Percentiles rank a stretch among this genome's conserved stretches.
phyloP scores from a whole-genome alignment of 2,888 invertebrate genomes.

The Automeris io region DNA sequence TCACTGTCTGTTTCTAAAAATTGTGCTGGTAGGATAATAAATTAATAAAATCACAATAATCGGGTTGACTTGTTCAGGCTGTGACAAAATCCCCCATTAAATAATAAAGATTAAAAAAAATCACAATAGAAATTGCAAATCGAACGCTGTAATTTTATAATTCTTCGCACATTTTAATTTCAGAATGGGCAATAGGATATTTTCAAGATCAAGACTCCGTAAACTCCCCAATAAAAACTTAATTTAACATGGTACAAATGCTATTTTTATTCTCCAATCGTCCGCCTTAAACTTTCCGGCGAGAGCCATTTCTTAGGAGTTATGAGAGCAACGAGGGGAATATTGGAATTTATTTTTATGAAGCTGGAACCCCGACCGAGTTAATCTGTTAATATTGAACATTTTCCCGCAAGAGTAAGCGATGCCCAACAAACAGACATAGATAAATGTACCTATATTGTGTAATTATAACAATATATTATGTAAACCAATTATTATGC shows the following conservation, averaged over 20 bases:
- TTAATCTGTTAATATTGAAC: slow-evolving; percentile 71
- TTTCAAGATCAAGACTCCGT: slow-evolving; percentile 31
- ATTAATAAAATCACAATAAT: too few relatives aligned
- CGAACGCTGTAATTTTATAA: not conserved
- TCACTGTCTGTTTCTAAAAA: too few relatives aligned
- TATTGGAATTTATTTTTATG: slow-evolving; percentile 69
- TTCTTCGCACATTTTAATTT: slow-evolving; percentile 2
- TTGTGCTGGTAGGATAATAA: too few relatives aligned
- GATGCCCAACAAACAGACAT: slow-evolving; percentile 19
- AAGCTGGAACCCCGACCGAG: slow-evolving; percentile 56
- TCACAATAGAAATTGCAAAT: too few relatives aligned
- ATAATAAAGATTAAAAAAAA: too few relatives aligned
- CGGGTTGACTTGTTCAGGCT: too few relatives aligned
- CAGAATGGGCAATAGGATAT: slow-evolving; percentile 6
- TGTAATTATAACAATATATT: too few relatives aligned
- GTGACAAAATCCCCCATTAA: too few relatives aligned
- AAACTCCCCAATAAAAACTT: slow-evolving; percentile 63
- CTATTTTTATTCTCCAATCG: slow-evolving; percentile 68
- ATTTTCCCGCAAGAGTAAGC: slow-evolving; percentile 53
- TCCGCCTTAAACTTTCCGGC: slow-evolving; percentile 63
- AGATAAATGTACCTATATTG: too few relatives aligned
- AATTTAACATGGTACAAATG: slow-evolving; percentile 65
- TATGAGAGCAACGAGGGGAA: slow-evolving; percentile 64
- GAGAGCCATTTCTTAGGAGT: slow-evolving; percentile 61
- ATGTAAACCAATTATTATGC: too few relatives aligned